Percentiles rank a stretch among this genome's conserved stretches.
Conservation (phyloP, 37 sponge, comb jelly and placozoan genomes). For the Chondrosia reniformis region DNA sequence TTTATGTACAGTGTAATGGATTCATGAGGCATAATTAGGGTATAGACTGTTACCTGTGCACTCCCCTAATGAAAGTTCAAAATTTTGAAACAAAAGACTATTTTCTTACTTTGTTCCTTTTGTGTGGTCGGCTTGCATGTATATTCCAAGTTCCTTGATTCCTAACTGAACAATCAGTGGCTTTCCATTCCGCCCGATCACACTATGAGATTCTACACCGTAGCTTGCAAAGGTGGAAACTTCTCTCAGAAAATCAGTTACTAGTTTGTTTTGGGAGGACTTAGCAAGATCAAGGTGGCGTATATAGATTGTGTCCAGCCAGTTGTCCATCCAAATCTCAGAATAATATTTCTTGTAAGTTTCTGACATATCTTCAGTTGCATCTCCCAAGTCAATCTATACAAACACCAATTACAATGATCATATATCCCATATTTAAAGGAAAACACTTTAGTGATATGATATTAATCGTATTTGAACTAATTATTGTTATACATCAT, state of each 20-base stretch:
- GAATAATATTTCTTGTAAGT: background rate
- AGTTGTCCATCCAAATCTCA: background rate
- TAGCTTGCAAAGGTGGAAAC: background rate
- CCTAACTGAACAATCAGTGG: constrained; percentile 11
- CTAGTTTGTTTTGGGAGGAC: background rate
- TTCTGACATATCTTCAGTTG: constrained; percentile 10
- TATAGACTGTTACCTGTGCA: no score
- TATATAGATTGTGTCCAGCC: background rate
- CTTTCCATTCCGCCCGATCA: constrained; percentile 5
- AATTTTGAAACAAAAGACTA: no score
- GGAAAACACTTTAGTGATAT: no score
- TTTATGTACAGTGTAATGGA: no score
- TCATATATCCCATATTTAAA: no score
- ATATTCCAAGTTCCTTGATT: constrained; percentile 11
- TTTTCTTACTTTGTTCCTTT: constrained; percentile 22
- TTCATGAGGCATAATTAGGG: no score
- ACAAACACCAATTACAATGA: no score
- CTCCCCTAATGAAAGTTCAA: no score
- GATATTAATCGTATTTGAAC: no score
- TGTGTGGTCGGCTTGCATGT: background rate
- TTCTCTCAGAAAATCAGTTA: constrained; percentile 8
- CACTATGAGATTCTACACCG: constrained; percentile 5
- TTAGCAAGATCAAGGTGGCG: background rate
- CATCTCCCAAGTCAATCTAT: constrained; percentile 24
- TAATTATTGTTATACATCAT: no score